A percentile compares a stretch with the other conserved stretches of the same genome.
phyloP scores from a whole-genome alignment of 64 coral and sea anemone species.

The Actinia equina region DNA sequence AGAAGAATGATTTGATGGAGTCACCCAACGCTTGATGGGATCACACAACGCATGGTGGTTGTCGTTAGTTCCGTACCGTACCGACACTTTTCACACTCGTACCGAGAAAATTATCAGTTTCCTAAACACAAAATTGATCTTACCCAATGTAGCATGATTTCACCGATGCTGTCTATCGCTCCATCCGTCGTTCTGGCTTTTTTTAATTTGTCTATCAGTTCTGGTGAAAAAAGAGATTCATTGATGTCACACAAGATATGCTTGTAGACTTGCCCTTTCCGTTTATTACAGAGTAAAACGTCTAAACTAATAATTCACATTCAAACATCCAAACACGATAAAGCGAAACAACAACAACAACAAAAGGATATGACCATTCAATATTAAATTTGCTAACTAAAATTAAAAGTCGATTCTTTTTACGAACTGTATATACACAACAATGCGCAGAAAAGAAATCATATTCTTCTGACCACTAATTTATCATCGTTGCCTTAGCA shows the following conservation, averaged over 20 bases:
- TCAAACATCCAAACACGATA: neutral
- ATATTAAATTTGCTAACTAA: no score
- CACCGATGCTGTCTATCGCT: slow-evolving; percentile 71
- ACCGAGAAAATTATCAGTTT: no score
- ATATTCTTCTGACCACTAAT: neutral
- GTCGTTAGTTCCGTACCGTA: neutral
- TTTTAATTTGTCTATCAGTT: slow-evolving; percentile 67
- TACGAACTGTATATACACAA: neutral
- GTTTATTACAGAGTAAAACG: no score
- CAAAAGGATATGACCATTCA: no score
- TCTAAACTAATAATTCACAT: no score
- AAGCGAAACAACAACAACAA: neutral
- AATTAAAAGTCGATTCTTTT: no score
- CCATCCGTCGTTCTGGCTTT: slow-evolving; percentile 62
- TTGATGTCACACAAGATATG: neutral
- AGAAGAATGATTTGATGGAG: no score
- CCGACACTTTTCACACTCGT: neutral
- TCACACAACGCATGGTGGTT: no score
- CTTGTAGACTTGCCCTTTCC: no score
- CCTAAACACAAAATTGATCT: neutral
- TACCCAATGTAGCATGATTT: slow-evolving; percentile 93
- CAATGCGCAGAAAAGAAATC: neutral
- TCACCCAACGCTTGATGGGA: no score
- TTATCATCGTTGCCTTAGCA: neutral
- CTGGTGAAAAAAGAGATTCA: slow-evolving; percentile 5